A percentile compares a stretch with the other conserved stretches of the same genome.
These are phyloP conservation scores for Drosophila prosaltans DNA, from an alignment of 1,140 invertebrate species.

Conservation along the genomic window DNA sequence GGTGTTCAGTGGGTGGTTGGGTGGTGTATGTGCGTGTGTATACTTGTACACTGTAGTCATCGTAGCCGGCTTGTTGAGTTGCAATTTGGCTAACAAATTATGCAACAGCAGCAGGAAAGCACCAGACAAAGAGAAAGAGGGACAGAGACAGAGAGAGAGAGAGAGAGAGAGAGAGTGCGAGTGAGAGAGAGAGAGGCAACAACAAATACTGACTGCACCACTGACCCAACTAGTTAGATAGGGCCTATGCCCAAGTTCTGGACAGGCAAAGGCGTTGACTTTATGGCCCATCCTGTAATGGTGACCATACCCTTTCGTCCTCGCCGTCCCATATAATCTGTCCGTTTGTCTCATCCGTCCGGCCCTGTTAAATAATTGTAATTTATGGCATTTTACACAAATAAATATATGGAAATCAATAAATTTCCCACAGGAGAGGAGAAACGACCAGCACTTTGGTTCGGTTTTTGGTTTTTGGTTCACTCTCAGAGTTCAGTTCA, in stretches of 20 bases:
- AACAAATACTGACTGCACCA: slow-evolving; percentile 41
- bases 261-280: slow-evolving; percentile 48
- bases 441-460: slow-evolving; percentile 6
- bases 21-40: slow-evolving; percentile 21
- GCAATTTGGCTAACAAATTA: slow-evolving; percentile 81
- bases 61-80: slow-evolving; percentile 72
- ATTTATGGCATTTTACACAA: slow-evolving; percentile 80
- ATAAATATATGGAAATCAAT: slow-evolving; percentile 81
- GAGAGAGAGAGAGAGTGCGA: neutral
- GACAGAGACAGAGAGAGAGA: neutral
- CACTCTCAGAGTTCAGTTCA: slow-evolving; percentile 52
- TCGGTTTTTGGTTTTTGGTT: slow-evolving; percentile 59
- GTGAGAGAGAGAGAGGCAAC: neutral
- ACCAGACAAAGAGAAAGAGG: slow-evolving; percentile 21
- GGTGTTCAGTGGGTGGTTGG: neutral
- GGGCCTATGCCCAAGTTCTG: slow-evolving; percentile 10
- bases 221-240: slow-evolving; percentile 51
- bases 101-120: slow-evolving; percentile 57
- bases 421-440: slow-evolving; percentile 56
- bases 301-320: neutral
- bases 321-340: neutral
- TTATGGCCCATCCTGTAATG: slow-evolving; percentile 21
- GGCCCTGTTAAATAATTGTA: slow-evolving; percentile 76
- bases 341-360: slow-evolving; percentile 31
- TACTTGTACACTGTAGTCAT: slow-evolving; percentile 23